These are phyloP conservation scores for Crepidodera aurea DNA, from an alignment of 2,888 invertebrate genomes.

Conservation along the genomic window DNA sequence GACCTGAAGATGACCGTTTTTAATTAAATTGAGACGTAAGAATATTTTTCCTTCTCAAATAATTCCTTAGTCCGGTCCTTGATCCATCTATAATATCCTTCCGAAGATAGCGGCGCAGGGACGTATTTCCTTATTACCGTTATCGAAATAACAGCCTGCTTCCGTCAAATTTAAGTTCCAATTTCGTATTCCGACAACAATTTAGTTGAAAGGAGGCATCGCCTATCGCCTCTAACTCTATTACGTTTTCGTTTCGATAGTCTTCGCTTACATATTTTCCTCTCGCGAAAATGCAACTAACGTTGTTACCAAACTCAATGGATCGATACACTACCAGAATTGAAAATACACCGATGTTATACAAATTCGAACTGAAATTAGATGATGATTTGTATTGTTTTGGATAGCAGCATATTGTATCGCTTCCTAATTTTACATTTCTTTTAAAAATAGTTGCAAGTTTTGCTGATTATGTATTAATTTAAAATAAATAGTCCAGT, in stretches of 20 bases:
- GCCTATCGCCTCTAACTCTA: conserved; percentile 10
- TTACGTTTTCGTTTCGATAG: conserved; percentile 8
- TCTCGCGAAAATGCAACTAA: conserved; percentile 4
- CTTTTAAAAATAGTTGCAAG: no score
- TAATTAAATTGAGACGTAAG: no score
- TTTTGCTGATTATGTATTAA: no score
- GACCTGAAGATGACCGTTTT: no score
- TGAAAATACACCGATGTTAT: neutral
- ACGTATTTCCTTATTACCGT: conserved; percentile 14
- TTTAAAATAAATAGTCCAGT: no score
- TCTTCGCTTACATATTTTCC: conserved; percentile 6
- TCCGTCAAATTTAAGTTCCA: conserved; percentile 9
- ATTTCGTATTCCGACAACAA: conserved; percentile 18
- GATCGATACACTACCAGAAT: neutral
- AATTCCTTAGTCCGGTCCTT: neutral
- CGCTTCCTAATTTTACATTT: no score
- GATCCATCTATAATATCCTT: neutral
- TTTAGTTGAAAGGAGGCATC: conserved; percentile 6
- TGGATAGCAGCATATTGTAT: no score
- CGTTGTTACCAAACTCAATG: conserved; percentile 5
- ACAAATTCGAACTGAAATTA: no score
- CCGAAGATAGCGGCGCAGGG: neutral
- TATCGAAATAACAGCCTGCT: conserved; percentile 11
- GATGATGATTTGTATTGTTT: no score
- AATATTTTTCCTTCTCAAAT: no score